These are phyloP conservation scores for Nothoprocta perdicaria DNA, from an alignment of 2,113 vertebrate species.

Conservation along the genomic window DNA sequence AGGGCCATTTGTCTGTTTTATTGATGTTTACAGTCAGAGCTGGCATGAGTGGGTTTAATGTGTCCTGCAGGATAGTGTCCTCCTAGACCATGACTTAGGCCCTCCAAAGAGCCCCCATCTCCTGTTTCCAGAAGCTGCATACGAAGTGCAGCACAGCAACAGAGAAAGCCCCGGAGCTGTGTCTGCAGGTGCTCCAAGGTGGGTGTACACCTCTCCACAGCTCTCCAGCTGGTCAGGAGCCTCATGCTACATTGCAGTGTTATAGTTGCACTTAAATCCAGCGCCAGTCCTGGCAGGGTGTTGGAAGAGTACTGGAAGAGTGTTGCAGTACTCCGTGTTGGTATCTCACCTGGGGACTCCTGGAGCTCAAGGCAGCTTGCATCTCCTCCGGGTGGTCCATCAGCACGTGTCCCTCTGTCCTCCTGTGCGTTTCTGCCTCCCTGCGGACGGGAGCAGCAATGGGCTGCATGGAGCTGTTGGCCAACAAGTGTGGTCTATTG, in stretches of 20 bases:
- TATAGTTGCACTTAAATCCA: not conserved
- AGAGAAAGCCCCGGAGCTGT: not conserved
- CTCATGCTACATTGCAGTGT: fast-evolving
- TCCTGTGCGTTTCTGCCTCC: not conserved
- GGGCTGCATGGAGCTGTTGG: slow-evolving; percentile 27
- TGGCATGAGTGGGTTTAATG: not conserved
- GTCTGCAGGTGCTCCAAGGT: not conserved
- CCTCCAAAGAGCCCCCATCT: not conserved
- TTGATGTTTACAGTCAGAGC: not conserved
- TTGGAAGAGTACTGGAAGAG: not conserved
- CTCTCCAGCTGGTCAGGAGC: fast-evolving
- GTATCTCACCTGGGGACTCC: not conserved
- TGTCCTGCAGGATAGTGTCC: slow-evolving; percentile 2
- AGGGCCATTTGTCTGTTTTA: slow-evolving; percentile 25
- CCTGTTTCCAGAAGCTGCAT: fast-evolving
- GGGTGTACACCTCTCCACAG: not conserved
- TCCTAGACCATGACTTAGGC: fast-evolving
- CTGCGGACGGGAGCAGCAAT: not conserved
- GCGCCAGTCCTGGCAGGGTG: not conserved
- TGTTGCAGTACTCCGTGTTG: not conserved
- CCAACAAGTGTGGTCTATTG: slow-evolving; percentile 64
- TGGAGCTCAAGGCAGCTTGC: not conserved
- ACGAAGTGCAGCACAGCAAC: not conserved
- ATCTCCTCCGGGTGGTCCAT: not conserved
- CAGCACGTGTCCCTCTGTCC: not conserved